Conservation (phyloP, 2,888 invertebrate species). For the Zonitis immaculata region DNA sequence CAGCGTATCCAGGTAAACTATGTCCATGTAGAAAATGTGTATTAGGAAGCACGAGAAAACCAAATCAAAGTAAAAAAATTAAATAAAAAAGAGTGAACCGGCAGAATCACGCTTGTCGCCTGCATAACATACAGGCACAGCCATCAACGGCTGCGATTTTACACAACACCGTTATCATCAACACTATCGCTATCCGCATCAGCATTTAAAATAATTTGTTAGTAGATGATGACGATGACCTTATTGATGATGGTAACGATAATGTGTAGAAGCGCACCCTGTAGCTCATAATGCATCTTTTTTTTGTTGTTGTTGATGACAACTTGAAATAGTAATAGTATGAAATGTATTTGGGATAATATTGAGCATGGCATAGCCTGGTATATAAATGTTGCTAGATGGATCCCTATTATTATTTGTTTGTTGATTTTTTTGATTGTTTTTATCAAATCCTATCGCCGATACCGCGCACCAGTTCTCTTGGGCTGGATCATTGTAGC, state of each 20-base stretch:
- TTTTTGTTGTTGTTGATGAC: too few species aligned
- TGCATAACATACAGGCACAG: background rate
- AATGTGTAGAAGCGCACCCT: too few species aligned
- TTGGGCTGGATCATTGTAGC: constrained; percentile 46
- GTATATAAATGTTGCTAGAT: background rate
- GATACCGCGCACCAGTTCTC: constrained; percentile 43
- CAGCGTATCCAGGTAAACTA: constrained; percentile 89
- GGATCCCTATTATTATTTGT: background rate
- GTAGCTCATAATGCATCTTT: too few species aligned
- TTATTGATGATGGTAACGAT: too few species aligned
- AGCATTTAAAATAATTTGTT: too few species aligned
- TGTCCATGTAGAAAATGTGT: constrained; percentile 15
- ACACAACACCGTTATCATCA: too few species aligned
- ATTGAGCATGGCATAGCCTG: background rate
- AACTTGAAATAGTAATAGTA: background rate
- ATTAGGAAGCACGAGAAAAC: constrained; percentile 7
- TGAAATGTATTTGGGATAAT: background rate
- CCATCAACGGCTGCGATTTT: too few species aligned
- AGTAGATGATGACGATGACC: too few species aligned
- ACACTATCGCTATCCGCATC: too few species aligned
- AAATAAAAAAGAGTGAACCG: too few species aligned
- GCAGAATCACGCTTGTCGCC: background rate
- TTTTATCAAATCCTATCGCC: constrained; percentile 23
- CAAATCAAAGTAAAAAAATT: too few species aligned
- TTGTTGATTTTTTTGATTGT: too few species aligned